Conservation (phyloP, 2,888 invertebrate species). For the Apoderus coryli region DNA sequence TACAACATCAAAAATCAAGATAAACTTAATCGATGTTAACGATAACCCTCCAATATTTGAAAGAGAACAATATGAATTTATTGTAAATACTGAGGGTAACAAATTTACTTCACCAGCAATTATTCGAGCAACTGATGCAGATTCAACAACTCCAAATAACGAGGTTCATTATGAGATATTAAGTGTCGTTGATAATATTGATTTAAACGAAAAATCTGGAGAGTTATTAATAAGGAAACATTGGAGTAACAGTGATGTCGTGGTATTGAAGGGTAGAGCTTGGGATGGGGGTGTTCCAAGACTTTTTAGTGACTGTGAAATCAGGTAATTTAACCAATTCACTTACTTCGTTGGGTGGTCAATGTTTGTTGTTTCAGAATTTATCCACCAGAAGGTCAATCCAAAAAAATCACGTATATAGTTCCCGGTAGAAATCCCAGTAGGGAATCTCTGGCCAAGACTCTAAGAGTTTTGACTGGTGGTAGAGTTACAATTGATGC, state of each 20-base stretch:
- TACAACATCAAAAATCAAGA: constrained; percentile 56
- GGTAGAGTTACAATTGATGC: constrained; percentile 63
- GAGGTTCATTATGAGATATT: constrained; percentile 71
- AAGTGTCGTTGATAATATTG: constrained; percentile 54
- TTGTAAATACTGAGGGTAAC: constrained; percentile 55
- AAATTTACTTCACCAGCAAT: constrained; percentile 57
- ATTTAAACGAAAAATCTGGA: constrained; percentile 61
- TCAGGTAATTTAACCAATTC: constrained; percentile 42
- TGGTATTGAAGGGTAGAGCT: constrained; percentile 58
- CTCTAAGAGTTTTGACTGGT: constrained; percentile 63
- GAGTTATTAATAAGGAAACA: constrained; percentile 49
- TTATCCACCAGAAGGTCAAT: too few relatives aligned
- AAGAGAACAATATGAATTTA: constrained; percentile 63
- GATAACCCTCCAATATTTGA: constrained; percentile 58
- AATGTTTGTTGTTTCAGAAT: too few relatives aligned
- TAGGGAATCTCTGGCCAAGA: constrained; percentile 55
- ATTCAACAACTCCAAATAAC: constrained; percentile 74
- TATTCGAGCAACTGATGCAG: constrained; percentile 70
- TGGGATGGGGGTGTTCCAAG: constrained; percentile 77
- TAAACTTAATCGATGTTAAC: constrained; percentile 50
- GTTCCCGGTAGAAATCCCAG: constrained; percentile 65
- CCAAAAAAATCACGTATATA: too few relatives aligned
- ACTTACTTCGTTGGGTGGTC: too few relatives aligned
- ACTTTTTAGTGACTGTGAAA: constrained; percentile 52
- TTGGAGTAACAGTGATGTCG: constrained; percentile 31